phyloP scores from a whole-genome alignment of 2,888 invertebrate genomes.

The Pyrrhosoma nymphula region DNA sequence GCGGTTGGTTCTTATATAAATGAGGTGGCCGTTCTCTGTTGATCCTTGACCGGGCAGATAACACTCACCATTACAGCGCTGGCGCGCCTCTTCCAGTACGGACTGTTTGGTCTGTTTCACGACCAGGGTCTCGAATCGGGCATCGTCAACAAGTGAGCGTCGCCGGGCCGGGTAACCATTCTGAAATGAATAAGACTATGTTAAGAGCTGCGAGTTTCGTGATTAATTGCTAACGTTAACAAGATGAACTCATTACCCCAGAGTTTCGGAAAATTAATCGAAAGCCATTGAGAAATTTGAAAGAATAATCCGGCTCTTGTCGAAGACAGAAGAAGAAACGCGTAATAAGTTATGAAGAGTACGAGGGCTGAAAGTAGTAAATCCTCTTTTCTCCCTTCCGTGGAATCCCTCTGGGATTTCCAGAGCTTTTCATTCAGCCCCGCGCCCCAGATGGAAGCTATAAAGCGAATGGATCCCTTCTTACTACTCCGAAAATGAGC shows the following conservation, averaged over 20 bases:
- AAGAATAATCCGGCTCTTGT: too few species aligned
- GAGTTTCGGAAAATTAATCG: neutral
- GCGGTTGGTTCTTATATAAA: too few species aligned
- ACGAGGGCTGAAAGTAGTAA: neutral
- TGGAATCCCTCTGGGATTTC: neutral
- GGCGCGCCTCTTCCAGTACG: slow-evolving; percentile 93
- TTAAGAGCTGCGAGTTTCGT: neutral
- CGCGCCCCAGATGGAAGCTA: neutral
- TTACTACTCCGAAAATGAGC: neutral
- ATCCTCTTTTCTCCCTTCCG: neutral
- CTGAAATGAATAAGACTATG: slow-evolving; percentile 82
- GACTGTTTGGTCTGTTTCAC: slow-evolving; percentile 97
- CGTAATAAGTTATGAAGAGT: too few species aligned
- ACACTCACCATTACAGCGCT: slow-evolving; percentile 91
- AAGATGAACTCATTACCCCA: neutral
- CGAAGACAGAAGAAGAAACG: too few species aligned
- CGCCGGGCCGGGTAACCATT: slow-evolving; percentile 98
- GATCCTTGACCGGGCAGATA: neutral
- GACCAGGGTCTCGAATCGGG: slow-evolving; percentile 96
- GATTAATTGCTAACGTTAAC: neutral
- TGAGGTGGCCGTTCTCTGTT: too few species aligned
- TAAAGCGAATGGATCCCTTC: neutral
- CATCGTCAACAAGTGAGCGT: slow-evolving; percentile 97
- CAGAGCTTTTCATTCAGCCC: neutral
- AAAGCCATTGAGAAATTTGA: neutral